phyloP scores from a whole-genome alignment of 1,140 invertebrate species.

The Sminthurides bifidus region DNA sequence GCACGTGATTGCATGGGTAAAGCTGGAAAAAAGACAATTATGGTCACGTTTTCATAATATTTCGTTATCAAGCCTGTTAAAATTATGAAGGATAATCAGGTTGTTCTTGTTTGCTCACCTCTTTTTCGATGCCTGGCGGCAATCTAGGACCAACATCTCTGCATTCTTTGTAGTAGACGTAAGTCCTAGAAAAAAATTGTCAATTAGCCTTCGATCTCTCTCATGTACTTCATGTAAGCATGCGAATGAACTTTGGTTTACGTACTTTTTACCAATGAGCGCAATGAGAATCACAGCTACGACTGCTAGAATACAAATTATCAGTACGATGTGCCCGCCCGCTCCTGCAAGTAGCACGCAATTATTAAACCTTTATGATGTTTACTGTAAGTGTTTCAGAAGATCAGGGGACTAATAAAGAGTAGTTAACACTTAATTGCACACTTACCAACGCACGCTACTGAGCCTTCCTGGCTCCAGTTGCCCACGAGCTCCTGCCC shows the following conservation, averaged over 20 bases:
- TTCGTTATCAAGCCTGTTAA: not conserved
- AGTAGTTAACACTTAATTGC: not conserved
- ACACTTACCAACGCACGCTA: constrained; percentile 19
- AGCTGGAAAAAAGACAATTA: not conserved
- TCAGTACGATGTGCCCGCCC: too few relatives aligned
- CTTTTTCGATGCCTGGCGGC: constrained; percentile 42
- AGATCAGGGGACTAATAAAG: not conserved
- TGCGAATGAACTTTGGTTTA: not conserved
- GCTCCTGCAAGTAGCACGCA: too few relatives aligned
- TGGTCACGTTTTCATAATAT: not conserved
- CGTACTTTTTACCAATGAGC: constrained; percentile 17
- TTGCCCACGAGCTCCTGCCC: constrained; percentile 8
- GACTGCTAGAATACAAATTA: constrained; percentile 3
- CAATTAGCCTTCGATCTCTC: too few relatives aligned
- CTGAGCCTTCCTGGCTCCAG: constrained; percentile 26
- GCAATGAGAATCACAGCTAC: constrained; percentile 6
- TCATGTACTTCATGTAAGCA: not conserved
- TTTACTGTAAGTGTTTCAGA: too few relatives aligned
- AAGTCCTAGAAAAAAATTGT: too few relatives aligned
- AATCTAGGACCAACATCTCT: constrained; percentile 44
- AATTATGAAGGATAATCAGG: not conserved
- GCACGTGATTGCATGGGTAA: not conserved
- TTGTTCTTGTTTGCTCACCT: not conserved
- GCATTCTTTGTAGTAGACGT: constrained; percentile 42
- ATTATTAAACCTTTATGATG: not conserved